Evolutionary conservation across 2,888 invertebrate species (phyloP).

Genomic region (Campoplex nolae): DNA sequence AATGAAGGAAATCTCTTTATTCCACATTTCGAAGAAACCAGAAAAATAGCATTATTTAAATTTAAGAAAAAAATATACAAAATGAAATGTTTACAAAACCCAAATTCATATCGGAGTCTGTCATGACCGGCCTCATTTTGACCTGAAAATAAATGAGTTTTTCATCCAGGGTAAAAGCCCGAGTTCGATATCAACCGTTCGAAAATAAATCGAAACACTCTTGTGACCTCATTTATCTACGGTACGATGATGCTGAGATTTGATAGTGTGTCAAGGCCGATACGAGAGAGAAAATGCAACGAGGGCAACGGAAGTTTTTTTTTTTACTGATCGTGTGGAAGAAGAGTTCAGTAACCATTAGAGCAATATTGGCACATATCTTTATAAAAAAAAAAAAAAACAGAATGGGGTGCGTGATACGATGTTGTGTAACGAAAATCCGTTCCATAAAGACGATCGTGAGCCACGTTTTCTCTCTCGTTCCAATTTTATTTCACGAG

Average conservation of each 20-base stretch:
- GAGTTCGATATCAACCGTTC: constrained; percentile 32
- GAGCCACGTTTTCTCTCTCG: not conserved
- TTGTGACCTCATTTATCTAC: not conserved
- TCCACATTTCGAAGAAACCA: not conserved
- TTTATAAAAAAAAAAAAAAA: not conserved
- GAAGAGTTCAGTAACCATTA: not conserved
- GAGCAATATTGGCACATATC: constrained; percentile 25
- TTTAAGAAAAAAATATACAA: not conserved
- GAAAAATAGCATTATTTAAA: not conserved
- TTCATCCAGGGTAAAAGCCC: constrained; percentile 5
- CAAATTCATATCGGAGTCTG: not conserved
- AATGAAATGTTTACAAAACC: not conserved
- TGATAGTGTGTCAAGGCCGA: constrained; percentile 45
- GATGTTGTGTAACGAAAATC: constrained; percentile 33
- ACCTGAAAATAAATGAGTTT: not conserved
- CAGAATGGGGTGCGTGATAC: constrained; percentile 2
- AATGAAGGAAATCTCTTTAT: too few species aligned
- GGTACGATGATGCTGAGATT: not conserved
- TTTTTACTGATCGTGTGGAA: not conserved
- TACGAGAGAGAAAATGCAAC: constrained; percentile 6
- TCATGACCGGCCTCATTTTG: not conserved
- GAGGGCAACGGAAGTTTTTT: not conserved
- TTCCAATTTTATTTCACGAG: not conserved
- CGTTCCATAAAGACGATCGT: not conserved
- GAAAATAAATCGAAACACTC: constrained; percentile 20